These are phyloP conservation scores for Saguinus oedipus DNA, from an alignment of 2,797 vertebrate genomes.

Conservation along the genomic window DNA sequence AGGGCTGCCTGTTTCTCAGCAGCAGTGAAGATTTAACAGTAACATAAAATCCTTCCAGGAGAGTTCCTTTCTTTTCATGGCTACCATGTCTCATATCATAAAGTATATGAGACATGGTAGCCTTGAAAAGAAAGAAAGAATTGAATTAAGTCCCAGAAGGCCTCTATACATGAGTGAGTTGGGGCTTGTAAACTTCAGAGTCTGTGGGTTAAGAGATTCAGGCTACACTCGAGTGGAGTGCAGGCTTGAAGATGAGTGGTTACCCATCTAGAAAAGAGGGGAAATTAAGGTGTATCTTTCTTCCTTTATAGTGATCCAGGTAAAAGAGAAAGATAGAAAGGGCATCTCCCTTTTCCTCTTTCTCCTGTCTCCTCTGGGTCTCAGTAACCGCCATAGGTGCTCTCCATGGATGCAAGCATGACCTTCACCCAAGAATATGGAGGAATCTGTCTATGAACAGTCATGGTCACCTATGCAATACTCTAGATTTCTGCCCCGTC, in stretches of 20 bases:
- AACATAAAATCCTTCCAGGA: background rate
- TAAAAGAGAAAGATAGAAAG: no score
- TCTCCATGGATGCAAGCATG: background rate
- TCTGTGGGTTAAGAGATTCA: background rate
- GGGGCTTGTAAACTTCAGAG: background rate
- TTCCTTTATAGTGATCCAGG: no score
- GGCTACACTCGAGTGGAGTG: background rate
- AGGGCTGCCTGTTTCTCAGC: background rate
- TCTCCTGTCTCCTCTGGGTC: no score
- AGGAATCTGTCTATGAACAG: background rate
- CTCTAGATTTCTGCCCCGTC: background rate
- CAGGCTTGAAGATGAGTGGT: no score
- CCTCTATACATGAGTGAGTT: background rate
- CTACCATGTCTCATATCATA: no score
- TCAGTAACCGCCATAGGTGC: no score
- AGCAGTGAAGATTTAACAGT: background rate
- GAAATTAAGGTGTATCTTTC: fast-evolving
- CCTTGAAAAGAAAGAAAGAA: no score
- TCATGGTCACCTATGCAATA: background rate
- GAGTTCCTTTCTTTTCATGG: no score
- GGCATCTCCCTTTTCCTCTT: no score
- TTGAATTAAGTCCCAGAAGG: background rate
- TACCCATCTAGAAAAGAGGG: no score
- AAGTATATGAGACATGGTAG: no score
- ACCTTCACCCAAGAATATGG: background rate